These are phyloP conservation scores for Drosophila pseudotakahashii DNA, from an alignment of 2,888 invertebrate genomes.

Conservation along the genomic window DNA sequence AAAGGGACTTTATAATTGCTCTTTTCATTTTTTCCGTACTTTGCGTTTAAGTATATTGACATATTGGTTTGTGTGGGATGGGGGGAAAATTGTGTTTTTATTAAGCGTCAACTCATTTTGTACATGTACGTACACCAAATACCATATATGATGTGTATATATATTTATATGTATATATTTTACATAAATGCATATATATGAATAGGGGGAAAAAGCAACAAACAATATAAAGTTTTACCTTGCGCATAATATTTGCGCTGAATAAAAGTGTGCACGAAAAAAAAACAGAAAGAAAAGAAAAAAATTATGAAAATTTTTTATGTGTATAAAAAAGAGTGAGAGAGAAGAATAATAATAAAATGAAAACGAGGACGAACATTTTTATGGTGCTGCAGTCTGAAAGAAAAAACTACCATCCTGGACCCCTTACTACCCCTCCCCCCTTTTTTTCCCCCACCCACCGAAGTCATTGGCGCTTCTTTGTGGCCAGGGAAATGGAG, in stretches of 20 bases:
- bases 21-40: conserved; percentile 16
- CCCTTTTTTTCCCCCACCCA: conserved; percentile 6
- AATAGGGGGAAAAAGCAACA: conserved; percentile 6
- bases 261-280: conserved; percentile 31
- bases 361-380: conserved; percentile 49
- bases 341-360: conserved; percentile 43
- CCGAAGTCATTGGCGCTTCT: conserved; percentile 38
- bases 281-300: conserved; percentile 1
- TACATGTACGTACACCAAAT: conserved; percentile 2
- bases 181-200: conserved; percentile 22
- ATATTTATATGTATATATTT: conserved; percentile 17
- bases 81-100: conserved; percentile 26
- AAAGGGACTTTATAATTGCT: conserved; percentile 41
- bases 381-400: conserved; percentile 38
- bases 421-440: neutral
- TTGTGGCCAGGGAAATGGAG: conserved; percentile 42
- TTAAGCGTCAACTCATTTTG: conserved; percentile 26
- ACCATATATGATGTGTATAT: neutral
- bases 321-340: conserved; percentile 22
- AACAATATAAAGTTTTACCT: conserved; percentile 39
- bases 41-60: conserved; percentile 36
- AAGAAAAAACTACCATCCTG: conserved; percentile 19
- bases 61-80: conserved; percentile 6
- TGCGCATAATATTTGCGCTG: conserved; percentile 42
- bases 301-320: conserved; percentile 47